These are phyloP conservation scores for Spongilla lacustris DNA, from an alignment of 37 sponge, comb jelly and placozoan genomes.

Conservation along the genomic window DNA sequence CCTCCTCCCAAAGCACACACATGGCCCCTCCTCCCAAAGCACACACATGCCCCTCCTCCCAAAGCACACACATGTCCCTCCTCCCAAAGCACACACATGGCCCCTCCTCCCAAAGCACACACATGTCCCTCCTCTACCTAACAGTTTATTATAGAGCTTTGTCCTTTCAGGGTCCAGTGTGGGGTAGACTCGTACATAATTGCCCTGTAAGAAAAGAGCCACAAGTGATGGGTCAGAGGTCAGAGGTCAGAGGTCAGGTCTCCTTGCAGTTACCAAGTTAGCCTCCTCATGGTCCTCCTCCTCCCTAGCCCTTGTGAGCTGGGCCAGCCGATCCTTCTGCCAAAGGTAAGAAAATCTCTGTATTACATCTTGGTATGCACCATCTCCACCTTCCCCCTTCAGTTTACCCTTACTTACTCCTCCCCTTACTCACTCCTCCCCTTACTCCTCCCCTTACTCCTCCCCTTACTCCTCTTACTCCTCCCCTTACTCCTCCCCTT, in stretches of 20 bases:
- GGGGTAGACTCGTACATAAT: conserved; percentile 68
- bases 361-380: too few species aligned
- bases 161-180: conserved; percentile 44
- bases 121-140: conserved; percentile 2
- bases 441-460: neutral
- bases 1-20: too few species aligned
- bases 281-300: conserved; percentile 56
- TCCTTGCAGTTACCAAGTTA: conserved; percentile 36
- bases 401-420: too few species aligned
- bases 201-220: conserved; percentile 36
- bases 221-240: neutral
- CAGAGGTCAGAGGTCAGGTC: neutral
- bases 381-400: too few species aligned
- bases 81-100: too few species aligned
- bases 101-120: neutral
- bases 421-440: too few species aligned
- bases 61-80: too few species aligned
- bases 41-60: too few species aligned
- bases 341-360: neutral
- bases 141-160: conserved; percentile 33
- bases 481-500: neutral
- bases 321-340: conserved; percentile 48
- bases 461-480: neutral
- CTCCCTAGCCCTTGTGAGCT: conserved; percentile 52
- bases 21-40: too few species aligned